Conservation (phyloP, 2,888 invertebrate species). For the Microctonus brassicae region DNA sequence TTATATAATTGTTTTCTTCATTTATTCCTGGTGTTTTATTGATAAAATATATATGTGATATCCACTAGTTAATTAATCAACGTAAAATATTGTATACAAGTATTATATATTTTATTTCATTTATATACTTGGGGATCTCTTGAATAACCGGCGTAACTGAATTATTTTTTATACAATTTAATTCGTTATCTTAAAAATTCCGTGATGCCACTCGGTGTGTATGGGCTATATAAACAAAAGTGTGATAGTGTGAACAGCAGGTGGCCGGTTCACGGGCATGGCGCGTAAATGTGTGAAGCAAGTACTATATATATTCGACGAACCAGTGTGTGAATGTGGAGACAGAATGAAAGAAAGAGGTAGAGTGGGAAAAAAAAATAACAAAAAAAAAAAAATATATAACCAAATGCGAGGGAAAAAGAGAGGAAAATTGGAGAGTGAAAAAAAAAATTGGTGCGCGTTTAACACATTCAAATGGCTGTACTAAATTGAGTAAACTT, state of each 20-base stretch:
- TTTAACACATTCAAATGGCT: conserved; percentile 23
- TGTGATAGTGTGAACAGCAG: conserved; percentile 57
- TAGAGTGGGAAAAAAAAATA: neutral
- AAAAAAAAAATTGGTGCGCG: conserved; percentile 22
- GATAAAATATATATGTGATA: no score
- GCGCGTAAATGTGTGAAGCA: conserved; percentile 49
- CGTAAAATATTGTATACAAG: no score
- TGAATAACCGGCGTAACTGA: no score
- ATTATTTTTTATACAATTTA: neutral
- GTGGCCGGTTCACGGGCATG: conserved; percentile 57
- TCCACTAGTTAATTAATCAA: no score
- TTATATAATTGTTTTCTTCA: no score
- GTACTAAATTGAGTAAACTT: conserved; percentile 32
- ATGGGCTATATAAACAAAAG: conserved; percentile 59
- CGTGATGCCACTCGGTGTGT: conserved; percentile 40
- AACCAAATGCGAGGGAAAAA: neutral
- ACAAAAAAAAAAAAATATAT: neutral
- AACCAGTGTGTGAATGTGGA: conserved; percentile 46
- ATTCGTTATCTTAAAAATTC: conserved; percentile 21
- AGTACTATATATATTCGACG: conserved; percentile 45
- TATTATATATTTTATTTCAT: no score
- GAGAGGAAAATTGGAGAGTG: conserved; percentile 17
- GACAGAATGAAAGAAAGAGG: neutral
- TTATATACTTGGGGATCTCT: no score
- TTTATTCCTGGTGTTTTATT: neutral